Percentiles rank a stretch among this genome's conserved stretches.
These are phyloP conservation scores for Lasius platythorax DNA, from an alignment of 2,888 invertebrate genomes.

Conservation along the genomic window DNA sequence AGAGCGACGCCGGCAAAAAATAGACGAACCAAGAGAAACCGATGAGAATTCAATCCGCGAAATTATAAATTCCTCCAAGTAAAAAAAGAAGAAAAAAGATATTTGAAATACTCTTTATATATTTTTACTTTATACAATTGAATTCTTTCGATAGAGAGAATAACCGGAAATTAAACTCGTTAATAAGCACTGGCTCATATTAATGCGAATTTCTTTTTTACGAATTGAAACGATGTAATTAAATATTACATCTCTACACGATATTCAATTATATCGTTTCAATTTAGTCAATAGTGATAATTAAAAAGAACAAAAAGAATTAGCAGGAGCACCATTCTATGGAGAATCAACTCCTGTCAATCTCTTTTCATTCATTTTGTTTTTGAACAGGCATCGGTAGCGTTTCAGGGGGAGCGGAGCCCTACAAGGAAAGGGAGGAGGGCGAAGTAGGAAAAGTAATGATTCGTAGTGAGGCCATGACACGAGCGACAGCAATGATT, in stretches of 20 bases:
- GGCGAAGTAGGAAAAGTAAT: constrained; percentile 70
- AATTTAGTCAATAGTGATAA: background rate
- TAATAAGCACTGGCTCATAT: background rate
- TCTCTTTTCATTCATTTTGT: constrained; percentile 13
- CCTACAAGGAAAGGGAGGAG: constrained; percentile 23
- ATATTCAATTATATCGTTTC: constrained; percentile 1
- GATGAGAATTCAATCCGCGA: constrained; percentile 11
- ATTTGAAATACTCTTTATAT: background rate
- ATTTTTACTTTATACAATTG: background rate
- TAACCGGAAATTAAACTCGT: constrained; percentile 14
- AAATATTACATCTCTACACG: background rate
- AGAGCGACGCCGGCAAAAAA: constrained; percentile 35
- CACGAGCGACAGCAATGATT: constrained; percentile 83
- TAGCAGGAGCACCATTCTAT: background rate
- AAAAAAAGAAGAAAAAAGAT: background rate
- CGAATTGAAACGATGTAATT: background rate
- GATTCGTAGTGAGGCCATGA: constrained; percentile 82
- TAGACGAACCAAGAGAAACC: constrained; percentile 30
- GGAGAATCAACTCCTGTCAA: constrained; percentile 13
- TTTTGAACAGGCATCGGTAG: constrained; percentile 32
- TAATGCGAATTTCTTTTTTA: background rate
- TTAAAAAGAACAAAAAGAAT: constrained; percentile 19
- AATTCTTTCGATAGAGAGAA: background rate
- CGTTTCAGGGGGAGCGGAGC: background rate
- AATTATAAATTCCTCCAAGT: constrained; percentile 39